phyloP scores from a whole-genome alignment of 2,113 vertebrate species.

The mouse (Mus musculus) region GRCm39 chr1:115596001-115596500 shows the following conservation, averaged over 20 bases:
- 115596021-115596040: slow-evolving; percentile 38
- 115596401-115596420: neutral
- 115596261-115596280: slow-evolving; percentile 59
- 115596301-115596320: slow-evolving; percentile 41
- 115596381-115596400: neutral
- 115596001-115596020: neutral
- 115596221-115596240: slow-evolving; percentile 26
- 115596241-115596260: slow-evolving; percentile 26
- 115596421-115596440: slow-evolving; percentile 61
- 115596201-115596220: slow-evolving; percentile 72
- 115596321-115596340: slow-evolving; percentile 7
- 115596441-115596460: neutral
- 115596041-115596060: slow-evolving; percentile 50
- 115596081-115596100: neutral
- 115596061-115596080: slow-evolving; percentile 21
- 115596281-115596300: slow-evolving; percentile 61
- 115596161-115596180: slow-evolving; percentile 4
- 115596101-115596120: neutral
- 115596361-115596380: slow-evolving; percentile 19
- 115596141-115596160: slow-evolving; percentile 49
- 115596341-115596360: neutral
- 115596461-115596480: neutral
- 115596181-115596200: neutral
- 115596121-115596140: slow-evolving; percentile 64
- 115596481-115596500: slow-evolving; percentile 61